Percentiles rank a stretch among this genome's conserved stretches.
Conservation (phyloP, 2,113 vertebrate species). For the Typhlomys cinereus region DNA sequence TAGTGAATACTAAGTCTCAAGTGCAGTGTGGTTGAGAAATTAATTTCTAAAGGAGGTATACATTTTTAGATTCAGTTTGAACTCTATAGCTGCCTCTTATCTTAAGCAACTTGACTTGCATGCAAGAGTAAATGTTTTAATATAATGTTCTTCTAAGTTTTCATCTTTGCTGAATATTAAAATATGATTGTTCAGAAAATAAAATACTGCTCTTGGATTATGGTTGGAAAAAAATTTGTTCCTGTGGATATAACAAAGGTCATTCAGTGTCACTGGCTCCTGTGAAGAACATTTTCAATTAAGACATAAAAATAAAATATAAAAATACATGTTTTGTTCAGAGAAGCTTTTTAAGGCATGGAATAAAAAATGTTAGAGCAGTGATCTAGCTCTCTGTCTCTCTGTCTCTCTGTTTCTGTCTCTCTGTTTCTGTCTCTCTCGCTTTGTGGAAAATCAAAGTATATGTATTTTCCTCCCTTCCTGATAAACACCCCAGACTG, state of each 20-base stretch:
- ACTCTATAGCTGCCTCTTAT: conserved; percentile 59
- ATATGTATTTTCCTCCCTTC: not conserved
- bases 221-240: conserved; percentile 50
- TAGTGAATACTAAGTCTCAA: conserved; percentile 74
- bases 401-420: no score
- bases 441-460: no score
- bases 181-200: conserved; percentile 66
- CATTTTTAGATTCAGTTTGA: conserved; percentile 72
- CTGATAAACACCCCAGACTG: not conserved
- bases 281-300: conserved; percentile 63
- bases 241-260: conserved; percentile 57
- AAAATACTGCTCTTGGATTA: conserved; percentile 60
- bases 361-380: conserved; percentile 47
- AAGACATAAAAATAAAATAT: conserved; percentile 60
- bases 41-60: conserved; percentile 70
- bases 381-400: no score
- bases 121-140: conserved; percentile 73
- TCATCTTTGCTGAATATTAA: conserved; percentile 66
- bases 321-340: conserved; percentile 21
- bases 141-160: conserved; percentile 61
- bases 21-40: conserved; percentile 71
- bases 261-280: conserved; percentile 56
- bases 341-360: conserved; percentile 22
- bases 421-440: no score
- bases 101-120: conserved; percentile 66